These are phyloP conservation scores for Pseudopodoces humilis DNA, from an alignment of 2,113 vertebrate genomes.

Conservation along the genomic window DNA sequence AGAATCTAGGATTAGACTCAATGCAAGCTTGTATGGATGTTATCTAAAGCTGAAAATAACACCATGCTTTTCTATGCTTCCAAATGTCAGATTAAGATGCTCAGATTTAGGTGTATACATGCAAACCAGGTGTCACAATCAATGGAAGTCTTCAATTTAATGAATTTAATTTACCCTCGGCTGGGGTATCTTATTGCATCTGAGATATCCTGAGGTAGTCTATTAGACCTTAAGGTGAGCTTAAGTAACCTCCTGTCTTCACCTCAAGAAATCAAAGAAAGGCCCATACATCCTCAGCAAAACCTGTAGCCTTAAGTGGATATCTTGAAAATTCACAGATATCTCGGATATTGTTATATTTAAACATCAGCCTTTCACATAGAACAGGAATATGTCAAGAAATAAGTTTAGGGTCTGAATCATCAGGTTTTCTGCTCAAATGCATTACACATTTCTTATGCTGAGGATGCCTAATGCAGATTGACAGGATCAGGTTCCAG, in stretches of 20 bases:
- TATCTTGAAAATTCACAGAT: not conserved
- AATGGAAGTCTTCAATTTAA: not conserved
- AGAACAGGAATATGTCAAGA: not conserved
- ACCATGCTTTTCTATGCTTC: not conserved
- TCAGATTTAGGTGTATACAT: not conserved
- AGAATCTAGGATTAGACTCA: not conserved
- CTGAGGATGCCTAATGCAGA: not conserved
- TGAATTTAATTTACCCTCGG: too few relatives aligned
- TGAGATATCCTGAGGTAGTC: not conserved
- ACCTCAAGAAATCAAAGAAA: not conserved
- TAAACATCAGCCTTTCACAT: not conserved
- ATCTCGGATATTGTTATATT: not conserved
- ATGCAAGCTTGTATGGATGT: not conserved
- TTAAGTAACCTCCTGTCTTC: not conserved
- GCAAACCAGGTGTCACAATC: not conserved
- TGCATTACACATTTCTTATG: not conserved
- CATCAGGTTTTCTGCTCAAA: not conserved
- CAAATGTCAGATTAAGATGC: not conserved
- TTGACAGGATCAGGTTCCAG: not conserved
- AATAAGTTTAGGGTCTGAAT: not conserved
- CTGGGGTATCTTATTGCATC: not conserved
- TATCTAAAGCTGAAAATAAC: not conserved
- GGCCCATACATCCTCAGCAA: not conserved
- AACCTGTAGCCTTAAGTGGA: not conserved
- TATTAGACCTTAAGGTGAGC: not conserved